Base-by-base conservation (phyloP, 2,113 vertebrate species). In the Athene cunicularia region DNA sequence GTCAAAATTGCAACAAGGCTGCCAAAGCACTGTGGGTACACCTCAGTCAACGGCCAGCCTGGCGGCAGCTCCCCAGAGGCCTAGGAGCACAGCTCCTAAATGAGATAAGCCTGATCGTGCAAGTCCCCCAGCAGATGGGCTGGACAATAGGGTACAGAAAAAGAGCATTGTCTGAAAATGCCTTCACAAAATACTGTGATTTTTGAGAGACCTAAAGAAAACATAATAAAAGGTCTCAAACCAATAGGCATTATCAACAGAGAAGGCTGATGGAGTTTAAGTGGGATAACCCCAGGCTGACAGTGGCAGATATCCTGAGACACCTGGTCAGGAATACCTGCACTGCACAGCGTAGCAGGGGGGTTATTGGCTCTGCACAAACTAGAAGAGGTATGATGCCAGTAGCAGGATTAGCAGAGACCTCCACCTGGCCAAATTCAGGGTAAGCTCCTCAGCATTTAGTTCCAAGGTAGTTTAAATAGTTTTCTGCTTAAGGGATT, bases 401-500 rank as follows among this genome's bases (percentile, higher is more conserved):
- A 37, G 80, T 52, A 16, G 77, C 16, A n/a, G 87, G 88, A 96
- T 95, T 94, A 96, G 56, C 3, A 2, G 59, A 76, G 79, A 80
- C 75, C 27, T 93, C 88, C 95, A 90, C 95, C 95, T 93, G 94
- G 45, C 35, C 6, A 3, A 89, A 67, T 67, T 79, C 84, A 71
- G 32, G 33, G 56, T 95, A 96, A 96, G 83, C 93, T 67, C 73
- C 83, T 96, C 86, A 86, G 89, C 47, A 28, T 95, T 97, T 75
- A 75, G 66, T 82, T 71, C 52, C 79, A 60, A 52, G 62, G 53
- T 90, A 90, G 85, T 93, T 97, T 86, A 92, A 95, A 95, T 95
- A 95, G 70, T 90, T 96, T 95, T 90, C 81, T 88, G 23, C 85
- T 80, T 95, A 95, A 94, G 35, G 74, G 74, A 80, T 95, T 56